These are phyloP conservation scores for Rhinogobio ventralis DNA, from an alignment of 2,797 vertebrate genomes.

Conservation along the genomic window DNA sequence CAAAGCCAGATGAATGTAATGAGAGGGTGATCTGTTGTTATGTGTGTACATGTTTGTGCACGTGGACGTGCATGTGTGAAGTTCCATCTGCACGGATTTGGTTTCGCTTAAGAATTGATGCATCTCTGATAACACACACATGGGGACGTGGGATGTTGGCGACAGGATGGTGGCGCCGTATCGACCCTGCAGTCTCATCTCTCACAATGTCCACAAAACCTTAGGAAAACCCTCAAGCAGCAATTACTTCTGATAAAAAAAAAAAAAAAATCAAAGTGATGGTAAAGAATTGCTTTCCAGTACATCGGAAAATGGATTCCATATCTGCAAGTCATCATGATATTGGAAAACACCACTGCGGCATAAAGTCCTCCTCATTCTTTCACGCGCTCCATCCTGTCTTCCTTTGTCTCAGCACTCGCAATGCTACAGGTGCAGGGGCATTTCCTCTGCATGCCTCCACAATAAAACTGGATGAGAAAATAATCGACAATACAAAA, in stretches of 20 bases:
- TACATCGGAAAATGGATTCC: conserved; percentile 50
- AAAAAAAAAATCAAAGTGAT: conserved; percentile 44
- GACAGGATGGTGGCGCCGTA: conserved; percentile 67
- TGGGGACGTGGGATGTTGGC: conserved; percentile 43
- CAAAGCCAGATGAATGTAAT: conserved; percentile 27
- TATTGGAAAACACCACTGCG: conserved; percentile 46
- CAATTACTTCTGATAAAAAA: conserved; percentile 47
- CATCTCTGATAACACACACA: conserved; percentile 62
- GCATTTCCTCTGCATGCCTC: too few species aligned
- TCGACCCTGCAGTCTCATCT: conserved; percentile 66
- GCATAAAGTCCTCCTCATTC: conserved; percentile 35
- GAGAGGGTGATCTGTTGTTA: conserved; percentile 27
- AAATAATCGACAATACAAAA: too few species aligned
- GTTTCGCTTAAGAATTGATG: conserved; percentile 62
- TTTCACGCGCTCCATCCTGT: conserved; percentile 12
- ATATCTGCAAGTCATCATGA: conserved; percentile 61
- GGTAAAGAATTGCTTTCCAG: conserved; percentile 60
- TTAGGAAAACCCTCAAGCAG: conserved; percentile 51
- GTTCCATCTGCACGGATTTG: conserved; percentile 52
- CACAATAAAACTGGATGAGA: too few species aligned
- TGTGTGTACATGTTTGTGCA: conserved; percentile 44
- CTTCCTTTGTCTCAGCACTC: conserved; percentile 11
- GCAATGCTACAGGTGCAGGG: conserved; percentile 29
- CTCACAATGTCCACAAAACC: conserved; percentile 44
- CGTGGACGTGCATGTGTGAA: conserved; percentile 24